Conservation (phyloP, 1,140 invertebrate species). For the Lepidurus packardi region DNA sequence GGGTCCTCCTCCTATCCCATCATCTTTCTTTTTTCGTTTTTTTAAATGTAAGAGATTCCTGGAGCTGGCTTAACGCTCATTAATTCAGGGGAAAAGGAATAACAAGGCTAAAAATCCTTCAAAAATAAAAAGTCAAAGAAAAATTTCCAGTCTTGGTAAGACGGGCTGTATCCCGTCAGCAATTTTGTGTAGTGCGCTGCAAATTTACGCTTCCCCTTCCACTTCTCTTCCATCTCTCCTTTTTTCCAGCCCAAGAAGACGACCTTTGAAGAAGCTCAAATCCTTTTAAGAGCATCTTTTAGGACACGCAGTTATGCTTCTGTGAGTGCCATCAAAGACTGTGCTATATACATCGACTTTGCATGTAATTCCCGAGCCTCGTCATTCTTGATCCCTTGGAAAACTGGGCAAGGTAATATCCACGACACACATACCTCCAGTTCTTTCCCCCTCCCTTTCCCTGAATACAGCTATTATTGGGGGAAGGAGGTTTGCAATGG, state of each 20-base stretch:
- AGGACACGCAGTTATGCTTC: slow-evolving; percentile 21
- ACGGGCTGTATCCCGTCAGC: not conserved
- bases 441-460: too few relatives aligned
- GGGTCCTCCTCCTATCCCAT: not conserved
- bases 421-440: not conserved
- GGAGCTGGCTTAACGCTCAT: slow-evolving; percentile 15
- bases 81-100: not conserved
- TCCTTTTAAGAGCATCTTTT: not conserved
- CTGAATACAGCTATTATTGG: too few relatives aligned
- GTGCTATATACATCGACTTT: slow-evolving; percentile 11
- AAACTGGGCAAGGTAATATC: not conserved
- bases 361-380: not conserved
- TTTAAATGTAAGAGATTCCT: not conserved
- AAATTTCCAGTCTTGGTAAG: too few relatives aligned
- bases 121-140: too few relatives aligned
- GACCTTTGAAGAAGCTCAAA: slow-evolving; percentile 10
- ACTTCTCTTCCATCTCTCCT: not conserved
- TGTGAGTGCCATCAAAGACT: slow-evolving; percentile 8
- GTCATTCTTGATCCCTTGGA: not conserved
- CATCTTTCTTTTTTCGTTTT: not conserved
- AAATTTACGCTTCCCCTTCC: not conserved
- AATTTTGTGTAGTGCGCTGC: not conserved
- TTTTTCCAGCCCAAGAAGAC: not conserved
- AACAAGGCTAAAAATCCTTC: not conserved
- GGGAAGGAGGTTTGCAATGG: too few relatives aligned